Conservation (phyloP, 2,888 invertebrate genomes). For the Teleiodes luculella region DNA sequence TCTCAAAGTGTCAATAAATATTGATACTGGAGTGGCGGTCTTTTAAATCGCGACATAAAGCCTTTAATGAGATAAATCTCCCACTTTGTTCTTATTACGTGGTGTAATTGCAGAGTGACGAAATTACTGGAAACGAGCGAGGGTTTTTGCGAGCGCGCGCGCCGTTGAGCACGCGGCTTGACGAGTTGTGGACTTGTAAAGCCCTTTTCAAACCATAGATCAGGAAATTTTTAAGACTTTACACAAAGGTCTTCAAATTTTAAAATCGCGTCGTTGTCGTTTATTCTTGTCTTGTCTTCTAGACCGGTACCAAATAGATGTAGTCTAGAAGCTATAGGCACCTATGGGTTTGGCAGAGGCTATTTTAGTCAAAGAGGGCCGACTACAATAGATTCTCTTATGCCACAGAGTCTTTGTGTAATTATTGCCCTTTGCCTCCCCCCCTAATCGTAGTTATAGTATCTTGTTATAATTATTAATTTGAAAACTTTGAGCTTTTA, state of each 20-base stretch:
- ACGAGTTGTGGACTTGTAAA: constrained; percentile 34
- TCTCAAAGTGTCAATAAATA: constrained; percentile 10
- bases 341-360: too few species aligned
- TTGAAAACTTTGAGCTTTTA: too few species aligned
- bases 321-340: too few species aligned
- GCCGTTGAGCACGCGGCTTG: constrained; percentile 44
- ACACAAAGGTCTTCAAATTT: background rate
- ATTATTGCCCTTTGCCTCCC: too few species aligned
- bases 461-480: too few species aligned
- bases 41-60: constrained; percentile 18
- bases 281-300: too few species aligned
- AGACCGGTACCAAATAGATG: too few species aligned
- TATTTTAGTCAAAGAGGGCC: too few species aligned
- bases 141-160: constrained; percentile 44
- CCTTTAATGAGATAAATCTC: constrained; percentile 21
- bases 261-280: too few species aligned
- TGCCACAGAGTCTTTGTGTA: too few species aligned
- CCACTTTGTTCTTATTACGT: constrained; percentile 36
- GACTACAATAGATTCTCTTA: too few species aligned
- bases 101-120: constrained; percentile 52
- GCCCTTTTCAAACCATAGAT: background rate
- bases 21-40: background rate
- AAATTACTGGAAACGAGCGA: constrained; percentile 51
- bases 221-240: background rate
- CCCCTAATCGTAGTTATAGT: too few species aligned